Evolutionary conservation across 2,113 vertebrate genomes (phyloP), one percentile per base, ranked within the genome.

Genomic region (Peromyscus leucopus): DNA sequence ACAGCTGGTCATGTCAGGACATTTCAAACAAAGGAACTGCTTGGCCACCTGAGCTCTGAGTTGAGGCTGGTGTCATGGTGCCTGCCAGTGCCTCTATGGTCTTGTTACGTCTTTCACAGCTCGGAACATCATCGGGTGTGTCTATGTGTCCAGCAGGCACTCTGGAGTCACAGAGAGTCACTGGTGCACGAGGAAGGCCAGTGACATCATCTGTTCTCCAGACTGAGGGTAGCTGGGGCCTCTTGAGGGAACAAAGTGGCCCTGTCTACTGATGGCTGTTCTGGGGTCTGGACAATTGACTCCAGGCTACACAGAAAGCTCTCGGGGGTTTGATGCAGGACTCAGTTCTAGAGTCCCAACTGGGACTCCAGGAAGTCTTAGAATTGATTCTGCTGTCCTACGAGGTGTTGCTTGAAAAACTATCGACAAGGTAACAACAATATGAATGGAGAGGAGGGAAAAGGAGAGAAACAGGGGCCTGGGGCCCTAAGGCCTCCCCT

Each of bases 191-290:
- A 11, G 16, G 42, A 46, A 36, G 76, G 11, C 7, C 16, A 1
- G 0, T 15, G 39, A n/a, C 13, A 36, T 28, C 5, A 5, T 36
- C 13, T 69, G 8, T 75, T 31, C 28, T 78, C n/a, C 65, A 21
- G 75, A 51, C 11, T n/a, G 31, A 4, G 61, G 33, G 13, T 33
- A 21, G 48, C 5, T 80, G 63, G 76, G 46, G n/a, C 36, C n/a
- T 39, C 22, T 33, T n/a, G 28, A 69, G 61, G 48, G 21, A 46
- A 33, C 10, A 16, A 15, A 12, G 22, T 85, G 26, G 13, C 46
- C 4, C 17, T 39, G 6, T 57, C n/a, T 1, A 12, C 5, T 5
- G 33, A 7, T 0, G 1, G 5, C 6, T 7, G 6, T 51, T 16
- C 46, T 84, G 78, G 16, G 16, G 16, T 51, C 33, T 6, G 33